Percentiles rank a stretch among this genome's conserved stretches.
These are phyloP conservation scores for Stigmatopora argus DNA, from an alignment of 2,113 vertebrate species.

Conservation along the genomic window DNA sequence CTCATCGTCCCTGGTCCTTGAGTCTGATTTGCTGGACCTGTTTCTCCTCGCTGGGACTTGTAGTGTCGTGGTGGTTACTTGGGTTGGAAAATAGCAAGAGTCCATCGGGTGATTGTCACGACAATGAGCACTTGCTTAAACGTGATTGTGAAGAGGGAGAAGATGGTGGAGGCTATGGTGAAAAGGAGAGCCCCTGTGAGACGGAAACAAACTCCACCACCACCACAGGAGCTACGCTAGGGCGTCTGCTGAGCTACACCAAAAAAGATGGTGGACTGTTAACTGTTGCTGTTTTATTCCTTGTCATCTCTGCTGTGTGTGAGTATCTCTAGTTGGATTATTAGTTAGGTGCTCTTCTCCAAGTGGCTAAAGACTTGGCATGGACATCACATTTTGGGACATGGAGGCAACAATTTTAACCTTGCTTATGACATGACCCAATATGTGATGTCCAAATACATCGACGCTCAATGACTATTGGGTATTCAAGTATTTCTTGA, in stretches of 20 bases:
- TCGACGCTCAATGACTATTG: neutral
- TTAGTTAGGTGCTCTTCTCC: too few relatives aligned
- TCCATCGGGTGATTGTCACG: slow-evolving; percentile 21
- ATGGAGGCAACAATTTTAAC: too few relatives aligned
- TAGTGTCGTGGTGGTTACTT: slow-evolving; percentile 77
- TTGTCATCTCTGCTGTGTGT: slow-evolving; percentile 84
- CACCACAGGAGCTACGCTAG: slow-evolving; percentile 78
- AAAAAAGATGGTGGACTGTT: slow-evolving; percentile 79
- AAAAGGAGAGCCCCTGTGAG: neutral
- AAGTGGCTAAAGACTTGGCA: too few relatives aligned
- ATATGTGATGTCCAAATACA: too few relatives aligned
- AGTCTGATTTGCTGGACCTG: slow-evolving; percentile 86
- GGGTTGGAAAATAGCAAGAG: slow-evolving; percentile 39
- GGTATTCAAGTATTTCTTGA: neutral
- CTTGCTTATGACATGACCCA: too few relatives aligned
- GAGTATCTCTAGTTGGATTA: slow-evolving; percentile 47
- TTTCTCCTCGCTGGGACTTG: slow-evolving; percentile 63
- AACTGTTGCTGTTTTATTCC: slow-evolving; percentile 78
- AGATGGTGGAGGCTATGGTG: neutral
- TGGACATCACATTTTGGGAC: too few relatives aligned
- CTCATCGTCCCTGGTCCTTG: slow-evolving; percentile 79
- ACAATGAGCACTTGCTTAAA: slow-evolving; percentile 55
- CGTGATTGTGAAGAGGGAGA: slow-evolving; percentile 27
- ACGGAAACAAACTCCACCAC: slow-evolving; percentile 21
- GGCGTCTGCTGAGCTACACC: slow-evolving; percentile 84